phyloP scores from a whole-genome alignment of 2,888 invertebrate species.

The Eurois occulta region DNA sequence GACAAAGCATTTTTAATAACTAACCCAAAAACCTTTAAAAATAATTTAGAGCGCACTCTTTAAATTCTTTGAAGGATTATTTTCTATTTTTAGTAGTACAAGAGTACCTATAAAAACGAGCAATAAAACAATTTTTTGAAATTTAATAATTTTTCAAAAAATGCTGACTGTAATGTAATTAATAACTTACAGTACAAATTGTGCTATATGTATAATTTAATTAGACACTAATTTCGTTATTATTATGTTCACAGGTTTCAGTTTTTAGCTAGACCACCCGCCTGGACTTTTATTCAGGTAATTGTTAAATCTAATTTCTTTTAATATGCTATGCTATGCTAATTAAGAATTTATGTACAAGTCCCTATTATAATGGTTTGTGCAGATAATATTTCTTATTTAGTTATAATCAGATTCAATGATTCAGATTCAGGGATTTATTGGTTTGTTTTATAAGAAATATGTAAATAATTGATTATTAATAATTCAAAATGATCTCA shows the following conservation, averaged over 20 bases:
- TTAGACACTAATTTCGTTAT: constrained; percentile 63
- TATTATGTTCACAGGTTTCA: constrained; percentile 85
- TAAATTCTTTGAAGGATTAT: not conserved
- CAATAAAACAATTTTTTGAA: not conserved
- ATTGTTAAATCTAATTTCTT: constrained; percentile 55
- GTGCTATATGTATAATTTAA: not conserved
- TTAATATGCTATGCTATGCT: not conserved
- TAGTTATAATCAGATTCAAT: not conserved
- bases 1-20: not conserved
- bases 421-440: not conserved
- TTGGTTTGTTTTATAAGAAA: not conserved
- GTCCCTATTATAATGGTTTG: not conserved
- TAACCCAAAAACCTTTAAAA: not conserved
- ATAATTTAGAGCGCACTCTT: not conserved
- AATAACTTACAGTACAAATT: constrained; percentile 19
- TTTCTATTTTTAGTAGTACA: not conserved
- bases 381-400: constrained; percentile 5
- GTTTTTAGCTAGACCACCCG: constrained; percentile 83
- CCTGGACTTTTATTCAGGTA: constrained; percentile 73
- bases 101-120: not conserved
- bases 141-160: not conserved
- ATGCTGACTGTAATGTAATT: constrained; percentile 18
- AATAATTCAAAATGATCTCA: not conserved
- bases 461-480: no score
- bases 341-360: no score